Evolutionary conservation across 2,888 invertebrate species (phyloP), one percentile per base, ranked within the genome.

Genomic region (Dioctria linearis): DNA sequence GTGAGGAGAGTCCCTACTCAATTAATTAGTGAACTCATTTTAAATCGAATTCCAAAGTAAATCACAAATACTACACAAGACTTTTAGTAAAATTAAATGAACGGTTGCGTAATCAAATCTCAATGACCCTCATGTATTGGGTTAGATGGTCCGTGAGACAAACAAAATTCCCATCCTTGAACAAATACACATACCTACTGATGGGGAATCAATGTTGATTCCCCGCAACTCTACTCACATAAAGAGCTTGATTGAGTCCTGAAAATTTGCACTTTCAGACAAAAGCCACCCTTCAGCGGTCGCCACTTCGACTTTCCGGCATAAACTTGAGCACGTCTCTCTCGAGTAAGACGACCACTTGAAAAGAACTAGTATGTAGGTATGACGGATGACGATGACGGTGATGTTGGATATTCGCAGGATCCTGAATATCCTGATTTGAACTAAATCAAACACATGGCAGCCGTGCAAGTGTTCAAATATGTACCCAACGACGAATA

Each of bases 381-480:
- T 25, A 25, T 25, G 25, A 25, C 25, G 25, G 25, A 25, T 25
- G 25, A 25, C 25, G 25, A 25, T 25, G 25, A 25, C 25, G 25
- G 25, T 25, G 37, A n/a, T 6, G 37, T 42, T 49, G 69, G 69
- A 46, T 25, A 49, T 3, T 69, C 39, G 69, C 46, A 49, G 11
- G 57, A 57, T 8, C 11, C n/a, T n/a, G 57, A 57, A 8, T 57
- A 57, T 8, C 11, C n/a, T n/a, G 57, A 57, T 57, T 57, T 3
- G 57, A 69, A 51, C 49, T 54, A 39, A 79, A 67, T 67, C 66
- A 67, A 67, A 79, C 76, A 78, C 63, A 78, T 78, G 76, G 43
- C 59, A 54, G 40, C 42, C 42, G 61, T 39, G 76, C 76, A 78
- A 78, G 59, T 78, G 76, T 78, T 78, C 63, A 78, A 78, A 63